Evolutionary conservation across 2,888 invertebrate genomes (phyloP).

Genomic region (Orthonychiurus folsomi): DNA sequence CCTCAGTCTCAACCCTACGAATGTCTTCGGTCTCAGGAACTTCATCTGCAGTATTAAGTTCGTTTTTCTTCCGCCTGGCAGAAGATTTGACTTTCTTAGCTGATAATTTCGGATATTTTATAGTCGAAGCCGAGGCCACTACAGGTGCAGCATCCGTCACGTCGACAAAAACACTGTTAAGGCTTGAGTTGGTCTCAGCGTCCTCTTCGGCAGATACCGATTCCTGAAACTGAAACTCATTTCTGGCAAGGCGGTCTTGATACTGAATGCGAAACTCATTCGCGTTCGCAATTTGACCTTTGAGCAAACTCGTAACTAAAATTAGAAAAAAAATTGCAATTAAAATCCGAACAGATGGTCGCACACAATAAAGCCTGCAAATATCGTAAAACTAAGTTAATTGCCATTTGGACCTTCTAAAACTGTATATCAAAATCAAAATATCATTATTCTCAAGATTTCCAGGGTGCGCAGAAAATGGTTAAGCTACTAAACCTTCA

Average conservation of each 20-base stretch:
- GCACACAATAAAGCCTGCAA: too few relatives aligned
- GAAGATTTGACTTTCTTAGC: neutral
- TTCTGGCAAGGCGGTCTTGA: neutral
- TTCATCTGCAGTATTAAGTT: too few relatives aligned
- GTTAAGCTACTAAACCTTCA: too few relatives aligned
- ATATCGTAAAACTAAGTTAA: too few relatives aligned
- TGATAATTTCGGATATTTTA: neutral
- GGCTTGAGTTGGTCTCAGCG: neutral
- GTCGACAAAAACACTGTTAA: neutral
- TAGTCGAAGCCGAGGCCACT: neutral
- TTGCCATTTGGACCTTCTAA: too few relatives aligned
- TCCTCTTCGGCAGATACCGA: neutral
- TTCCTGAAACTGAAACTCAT: neutral
- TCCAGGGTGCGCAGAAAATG: too few relatives aligned
- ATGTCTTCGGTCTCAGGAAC: too few relatives aligned
- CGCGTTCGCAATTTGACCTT: slow-evolving; percentile 10
- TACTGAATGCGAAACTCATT: neutral
- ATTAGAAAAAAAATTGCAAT: neutral
- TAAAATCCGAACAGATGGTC: too few relatives aligned
- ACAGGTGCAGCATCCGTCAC: neutral
- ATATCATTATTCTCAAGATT: too few relatives aligned
- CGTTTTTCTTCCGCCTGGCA: neutral
- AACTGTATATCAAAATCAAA: too few relatives aligned
- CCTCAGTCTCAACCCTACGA: slow-evolving; percentile 44
- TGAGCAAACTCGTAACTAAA: slow-evolving; percentile 11